Evolutionary conservation across 2,888 invertebrate genomes (phyloP).

Genomic region (Synergus gifuensis): DNA sequence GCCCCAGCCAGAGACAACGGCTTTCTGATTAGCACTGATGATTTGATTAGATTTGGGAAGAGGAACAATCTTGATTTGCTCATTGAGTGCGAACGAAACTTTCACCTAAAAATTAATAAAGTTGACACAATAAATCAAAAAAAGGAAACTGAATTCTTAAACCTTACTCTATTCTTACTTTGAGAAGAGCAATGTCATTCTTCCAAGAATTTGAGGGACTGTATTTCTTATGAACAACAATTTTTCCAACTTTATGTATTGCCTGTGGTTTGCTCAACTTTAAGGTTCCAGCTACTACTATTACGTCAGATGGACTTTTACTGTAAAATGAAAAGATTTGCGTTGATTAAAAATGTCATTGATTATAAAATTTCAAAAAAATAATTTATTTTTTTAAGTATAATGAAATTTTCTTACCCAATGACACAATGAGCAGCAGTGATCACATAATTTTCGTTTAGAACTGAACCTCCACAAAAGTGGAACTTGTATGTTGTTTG

Average conservation of each 20-base stretch:
- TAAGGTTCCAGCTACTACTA: conserved; percentile 60
- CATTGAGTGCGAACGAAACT: neutral
- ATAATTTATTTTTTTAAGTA: neutral
- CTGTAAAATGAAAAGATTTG: conserved; percentile 5
- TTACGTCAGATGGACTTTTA: conserved; percentile 28
- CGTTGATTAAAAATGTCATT: neutral
- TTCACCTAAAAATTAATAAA: conserved; percentile 11
- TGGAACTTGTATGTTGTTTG: conserved; percentile 34
- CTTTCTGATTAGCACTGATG: neutral
- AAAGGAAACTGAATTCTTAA: too few species aligned
- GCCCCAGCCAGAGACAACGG: conserved; percentile 33
- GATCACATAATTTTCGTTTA: conserved; percentile 22
- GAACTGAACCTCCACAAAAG: conserved; percentile 17
- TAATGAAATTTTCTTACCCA: conserved; percentile 48
- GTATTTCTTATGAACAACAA: conserved; percentile 60
- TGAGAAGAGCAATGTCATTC: conserved; percentile 69
- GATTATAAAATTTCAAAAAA: neutral
- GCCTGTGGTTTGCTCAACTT: conserved; percentile 47
- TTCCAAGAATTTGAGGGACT: conserved; percentile 48
- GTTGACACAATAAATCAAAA: neutral
- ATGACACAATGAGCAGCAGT: conserved; percentile 67
- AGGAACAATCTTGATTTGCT: neutral
- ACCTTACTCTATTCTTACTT: conserved; percentile 50
- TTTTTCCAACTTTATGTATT: conserved; percentile 46
- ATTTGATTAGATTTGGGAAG: conserved; percentile 30